These are phyloP conservation scores for Colossoma macropomum DNA, from an alignment of 2,113 vertebrate genomes.

Conservation along the genomic window DNA sequence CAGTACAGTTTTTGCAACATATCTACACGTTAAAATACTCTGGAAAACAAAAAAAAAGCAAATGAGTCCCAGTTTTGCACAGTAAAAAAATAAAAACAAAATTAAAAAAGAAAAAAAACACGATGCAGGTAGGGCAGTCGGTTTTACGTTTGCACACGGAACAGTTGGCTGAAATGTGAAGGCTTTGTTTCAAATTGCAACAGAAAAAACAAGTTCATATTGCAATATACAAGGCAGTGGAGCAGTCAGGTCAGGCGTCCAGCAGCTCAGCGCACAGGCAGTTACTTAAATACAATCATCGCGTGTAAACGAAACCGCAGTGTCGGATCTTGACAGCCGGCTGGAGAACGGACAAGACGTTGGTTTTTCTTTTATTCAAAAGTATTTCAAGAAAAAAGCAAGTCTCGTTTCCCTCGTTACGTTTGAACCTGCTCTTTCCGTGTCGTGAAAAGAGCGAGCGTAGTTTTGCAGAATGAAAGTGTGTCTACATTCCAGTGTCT, in stretches of 20 bases:
- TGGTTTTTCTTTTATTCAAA: conserved; percentile 52
- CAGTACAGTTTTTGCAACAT: conserved; percentile 98
- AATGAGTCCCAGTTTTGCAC: conserved; percentile 88
- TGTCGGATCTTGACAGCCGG: conserved; percentile 73
- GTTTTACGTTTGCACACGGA: conserved; percentile 86
- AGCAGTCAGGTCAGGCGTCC: conserved; percentile 48
- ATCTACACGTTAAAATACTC: conserved; percentile 98
- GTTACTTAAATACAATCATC: conserved; percentile 78
- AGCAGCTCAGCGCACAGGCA: conserved; percentile 57
- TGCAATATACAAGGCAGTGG: conserved; percentile 95
- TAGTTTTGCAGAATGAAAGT: conserved; percentile 55
- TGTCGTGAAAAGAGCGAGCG: neutral
- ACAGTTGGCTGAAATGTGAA: conserved; percentile 89
- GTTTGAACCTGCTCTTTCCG: too few species aligned
- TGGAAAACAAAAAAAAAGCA: conserved; percentile 84
- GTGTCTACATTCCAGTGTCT: conserved; percentile 26
- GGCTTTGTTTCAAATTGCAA: conserved; percentile 93
- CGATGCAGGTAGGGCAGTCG: conserved; percentile 66
- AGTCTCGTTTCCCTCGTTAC: too few species aligned
- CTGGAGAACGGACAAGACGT: neutral
- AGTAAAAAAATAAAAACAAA: conserved; percentile 68
- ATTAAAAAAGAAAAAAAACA: conserved; percentile 70
- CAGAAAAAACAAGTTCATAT: conserved; percentile 76
- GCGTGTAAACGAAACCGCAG: conserved; percentile 78
- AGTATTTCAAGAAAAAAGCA: conserved; percentile 57